Conservation (phyloP, 2,888 invertebrate species). For the Tipula unca region DNA sequence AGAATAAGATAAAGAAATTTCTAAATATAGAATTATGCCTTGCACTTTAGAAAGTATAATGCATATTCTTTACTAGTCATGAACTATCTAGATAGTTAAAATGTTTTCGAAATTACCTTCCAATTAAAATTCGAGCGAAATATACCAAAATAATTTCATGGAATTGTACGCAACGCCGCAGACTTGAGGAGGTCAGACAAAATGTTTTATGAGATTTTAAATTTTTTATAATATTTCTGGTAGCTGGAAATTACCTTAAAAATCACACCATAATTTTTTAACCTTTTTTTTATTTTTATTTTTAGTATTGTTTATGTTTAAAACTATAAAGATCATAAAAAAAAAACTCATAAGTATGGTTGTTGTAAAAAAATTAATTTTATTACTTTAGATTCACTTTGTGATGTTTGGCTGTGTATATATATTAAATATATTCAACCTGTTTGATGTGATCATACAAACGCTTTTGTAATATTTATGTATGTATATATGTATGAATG, state of each 20-base stretch:
- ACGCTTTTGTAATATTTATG: not conserved
- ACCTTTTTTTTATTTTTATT: not conserved
- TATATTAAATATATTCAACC: not conserved
- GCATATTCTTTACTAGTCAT: not conserved
- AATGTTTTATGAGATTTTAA: not conserved
- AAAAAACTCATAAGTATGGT: not conserved
- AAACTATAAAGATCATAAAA: not conserved
- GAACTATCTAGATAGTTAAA: not conserved
- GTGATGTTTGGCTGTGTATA: not conserved
- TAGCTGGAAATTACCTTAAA: slow-evolving; percentile 2
- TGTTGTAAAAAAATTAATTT: not conserved
- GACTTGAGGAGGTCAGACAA: not conserved
- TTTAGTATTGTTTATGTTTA: not conserved
- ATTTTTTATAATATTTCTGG: not conserved
- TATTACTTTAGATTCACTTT: not conserved
- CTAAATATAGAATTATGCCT: no score
- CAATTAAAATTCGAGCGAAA: not conserved
- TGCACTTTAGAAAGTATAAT: no score
- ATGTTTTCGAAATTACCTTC: not conserved
- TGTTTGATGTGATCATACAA: not conserved
- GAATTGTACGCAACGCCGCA: not conserved
- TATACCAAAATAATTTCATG: not conserved
- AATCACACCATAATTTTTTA: not conserved
- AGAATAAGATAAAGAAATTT: no score
- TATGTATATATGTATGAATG: no score